Evolutionary conservation across 2,113 vertebrate genomes (phyloP).

Genomic region (Willisornis vidua): DNA sequence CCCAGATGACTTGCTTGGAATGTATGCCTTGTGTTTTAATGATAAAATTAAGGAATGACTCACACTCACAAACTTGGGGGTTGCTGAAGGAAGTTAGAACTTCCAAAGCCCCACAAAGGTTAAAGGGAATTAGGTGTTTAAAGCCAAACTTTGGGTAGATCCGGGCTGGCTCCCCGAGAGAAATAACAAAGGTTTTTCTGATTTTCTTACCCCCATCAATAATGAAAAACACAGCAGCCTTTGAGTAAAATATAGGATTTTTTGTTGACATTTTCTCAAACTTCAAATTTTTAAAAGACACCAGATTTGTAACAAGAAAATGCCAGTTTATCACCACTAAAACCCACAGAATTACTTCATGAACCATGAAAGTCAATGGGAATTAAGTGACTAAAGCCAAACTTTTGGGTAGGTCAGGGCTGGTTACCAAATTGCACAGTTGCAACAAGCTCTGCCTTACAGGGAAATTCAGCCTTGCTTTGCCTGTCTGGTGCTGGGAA

Average conservation of each 20-base stretch:
- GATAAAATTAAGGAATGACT: neutral
- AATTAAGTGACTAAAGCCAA: neutral
- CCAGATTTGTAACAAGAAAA: neutral
- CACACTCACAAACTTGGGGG: rapidly evolving
- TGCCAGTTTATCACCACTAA: neutral
- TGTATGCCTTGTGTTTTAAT: neutral
- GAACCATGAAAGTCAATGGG: neutral
- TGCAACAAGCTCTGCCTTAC: neutral
- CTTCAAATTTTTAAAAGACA: neutral
- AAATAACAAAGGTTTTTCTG: neutral
- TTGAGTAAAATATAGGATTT: neutral
- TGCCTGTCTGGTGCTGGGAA: neutral
- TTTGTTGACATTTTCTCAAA: neutral
- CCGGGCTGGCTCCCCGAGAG: neutral
- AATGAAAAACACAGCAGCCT: conserved; percentile 16
- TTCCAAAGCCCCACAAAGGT: neutral
- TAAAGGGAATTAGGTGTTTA: neutral
- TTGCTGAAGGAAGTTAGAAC: neutral
- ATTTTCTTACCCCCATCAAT: neutral
- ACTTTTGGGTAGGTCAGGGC: neutral
- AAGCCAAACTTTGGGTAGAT: neutral
- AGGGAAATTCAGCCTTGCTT: neutral
- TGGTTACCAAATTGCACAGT: neutral
- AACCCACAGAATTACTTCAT: neutral
- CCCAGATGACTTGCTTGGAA: neutral